These are phyloP conservation scores for Drosophila lowei DNA, from an alignment of 1,140 invertebrate genomes.

Conservation along the genomic window DNA sequence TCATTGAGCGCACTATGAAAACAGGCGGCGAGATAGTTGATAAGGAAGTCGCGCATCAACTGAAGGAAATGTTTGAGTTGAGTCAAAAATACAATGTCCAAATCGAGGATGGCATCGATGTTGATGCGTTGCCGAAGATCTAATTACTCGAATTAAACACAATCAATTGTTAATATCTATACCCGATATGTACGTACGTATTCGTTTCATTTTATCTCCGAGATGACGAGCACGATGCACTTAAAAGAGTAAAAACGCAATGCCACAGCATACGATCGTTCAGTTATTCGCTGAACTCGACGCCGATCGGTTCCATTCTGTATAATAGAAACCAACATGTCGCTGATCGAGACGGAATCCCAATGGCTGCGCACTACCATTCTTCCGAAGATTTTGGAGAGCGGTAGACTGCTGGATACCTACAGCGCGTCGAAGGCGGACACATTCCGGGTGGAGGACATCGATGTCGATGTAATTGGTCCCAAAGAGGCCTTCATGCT, in stretches of 20 bases:
- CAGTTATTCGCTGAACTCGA: slow-evolving; percentile 16
- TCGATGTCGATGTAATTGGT: slow-evolving; percentile 61
- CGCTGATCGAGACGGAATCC: slow-evolving; percentile 36
- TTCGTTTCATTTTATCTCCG: slow-evolving; percentile 1
- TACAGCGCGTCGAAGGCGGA: slow-evolving; percentile 16
- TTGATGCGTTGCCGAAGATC: slow-evolving; percentile 8
- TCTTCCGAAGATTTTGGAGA: slow-evolving; percentile 37
- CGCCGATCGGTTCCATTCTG: slow-evolving; percentile 5
- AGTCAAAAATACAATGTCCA: slow-evolving; percentile 43
- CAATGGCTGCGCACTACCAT: slow-evolving; percentile 53
- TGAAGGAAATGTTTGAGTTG: slow-evolving; percentile 68
- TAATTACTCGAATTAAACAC: slow-evolving; percentile 3
- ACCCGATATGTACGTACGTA: too few species aligned
- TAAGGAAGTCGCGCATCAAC: slow-evolving; percentile 64
- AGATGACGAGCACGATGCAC: neutral
- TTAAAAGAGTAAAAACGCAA: slow-evolving; percentile 2
- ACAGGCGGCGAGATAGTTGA: slow-evolving; percentile 65
- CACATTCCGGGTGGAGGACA: slow-evolving; percentile 43
- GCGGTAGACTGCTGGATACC: slow-evolving; percentile 49
- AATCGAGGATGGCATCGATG: slow-evolving; percentile 60
- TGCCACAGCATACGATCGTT: neutral
- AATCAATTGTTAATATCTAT: slow-evolving; percentile 2
- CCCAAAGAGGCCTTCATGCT: slow-evolving; percentile 72
- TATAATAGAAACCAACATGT: slow-evolving; percentile 30
- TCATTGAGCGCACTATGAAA: slow-evolving; percentile 19